Base-by-base conservation (phyloP, 2,113 vertebrate genomes). In the Limanda limanda region DNA sequence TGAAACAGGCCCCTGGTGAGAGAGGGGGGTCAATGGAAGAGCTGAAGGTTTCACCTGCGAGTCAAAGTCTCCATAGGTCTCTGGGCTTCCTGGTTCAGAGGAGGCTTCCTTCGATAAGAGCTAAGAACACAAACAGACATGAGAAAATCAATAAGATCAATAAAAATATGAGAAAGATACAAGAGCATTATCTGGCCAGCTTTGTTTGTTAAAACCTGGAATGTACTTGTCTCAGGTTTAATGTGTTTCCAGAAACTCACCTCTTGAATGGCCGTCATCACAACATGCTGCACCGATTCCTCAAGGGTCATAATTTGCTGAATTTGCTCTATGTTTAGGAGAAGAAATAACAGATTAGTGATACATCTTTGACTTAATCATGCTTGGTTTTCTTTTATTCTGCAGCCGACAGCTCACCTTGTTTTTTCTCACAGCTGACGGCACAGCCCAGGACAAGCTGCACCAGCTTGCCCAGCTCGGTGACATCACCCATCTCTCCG, bases 201-300 rank as follows among this genome's bases (percentile, higher is more conserved):
- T 42, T 40, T 12, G 37, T 40, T 40, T 40, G 37, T 5, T 31
- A 31, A 10, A 40, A 12, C 2, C 27, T 31, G 37, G 37, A 64
- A 40, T 71, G 15, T 47, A 52, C 20, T 52, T 52, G n/a, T 20
- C 25, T 15, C 45, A 56, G 1, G 15, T 40, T 51, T 3, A 31
- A 54, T 14, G 24, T 37, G 51, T 25, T 57, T 47, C 15, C 23
- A 74, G 13, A 14, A 7, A 55, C 94, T 90, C 88, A 98, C 97
- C 95, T 98, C 96, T 83, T 98, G 97, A 86, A 98, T 97, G 81
- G 96, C 96, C 31, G 95, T 94, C 97, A 98, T 98, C 83, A 98
- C 97, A 21, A 97, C 94, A 0, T 98, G 96, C 86, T 98, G 97
- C 74, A 97, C 96, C 0, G 96, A 96, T 69, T 98, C 97, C 86